Evolutionary conservation across 2,113 vertebrate species (phyloP), one percentile per base, ranked within the genome.

Genomic region (Crypturellus undulatus): DNA sequence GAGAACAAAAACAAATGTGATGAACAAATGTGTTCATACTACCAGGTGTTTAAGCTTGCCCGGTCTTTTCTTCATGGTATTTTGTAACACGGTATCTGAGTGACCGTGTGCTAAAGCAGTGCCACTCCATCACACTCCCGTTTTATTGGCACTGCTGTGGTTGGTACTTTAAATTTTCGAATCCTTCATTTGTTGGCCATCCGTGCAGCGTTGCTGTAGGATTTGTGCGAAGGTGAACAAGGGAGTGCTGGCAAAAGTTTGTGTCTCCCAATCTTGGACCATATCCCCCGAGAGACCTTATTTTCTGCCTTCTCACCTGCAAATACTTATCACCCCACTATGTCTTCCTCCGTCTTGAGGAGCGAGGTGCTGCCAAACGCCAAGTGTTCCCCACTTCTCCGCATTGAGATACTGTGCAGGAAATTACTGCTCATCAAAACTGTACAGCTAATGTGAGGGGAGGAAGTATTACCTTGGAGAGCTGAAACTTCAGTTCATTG

Each of bases 131-230:
- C 45, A 12, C 21, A 5, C 11, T 56, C 8, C 7, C 6, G 14
- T 78, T 87, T 62, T 24, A 42, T 87, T 78, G 80, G 34, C 15
- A 7, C 52, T 72, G 1, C 49, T 72, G 34, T 19, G 26, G 64
- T 59, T 59, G 22, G 8, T 9, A 42, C 34, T 86, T 68, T 14
- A 68, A 79, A 71, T 56, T 54, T 65, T 70, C 77, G 25, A 15
- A 8, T 49, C 20, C 24, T 45, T 51, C 8, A 13, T 1, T 0
- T 52, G 6, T 52, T 59, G 54, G 45, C 25, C 42, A 42, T 79
- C 32, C 32, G 60, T 49, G 28, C 30, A 56, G 28, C 54, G 16
- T 30, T 65, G 40, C 28, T 43, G 40, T 65, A 20, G 40, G 26
- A 56, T 56, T 73, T 47, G 60, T 47, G 22, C 47, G 64, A 32